These are phyloP conservation scores for Clarias pachynema DNA, from an alignment of 2,797 vertebrate genomes.

Conservation along the genomic window DNA sequence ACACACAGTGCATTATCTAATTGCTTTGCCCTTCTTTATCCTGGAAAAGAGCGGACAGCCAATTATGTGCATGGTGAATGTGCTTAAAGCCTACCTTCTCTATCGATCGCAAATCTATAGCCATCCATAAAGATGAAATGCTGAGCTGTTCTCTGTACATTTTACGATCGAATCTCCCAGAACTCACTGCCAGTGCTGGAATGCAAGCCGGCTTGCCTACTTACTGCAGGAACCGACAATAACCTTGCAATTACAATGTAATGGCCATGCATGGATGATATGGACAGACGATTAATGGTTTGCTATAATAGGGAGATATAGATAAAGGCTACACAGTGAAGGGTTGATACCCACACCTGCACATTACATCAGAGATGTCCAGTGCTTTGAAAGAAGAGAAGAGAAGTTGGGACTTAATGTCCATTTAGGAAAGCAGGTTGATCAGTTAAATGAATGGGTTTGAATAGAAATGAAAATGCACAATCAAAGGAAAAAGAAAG, in stretches of 20 bases:
- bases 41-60: slow-evolving; percentile 19
- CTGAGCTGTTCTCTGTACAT: neutral
- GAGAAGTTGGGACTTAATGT: slow-evolving; percentile 12
- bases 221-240: slow-evolving; percentile 16
- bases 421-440: neutral
- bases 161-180: slow-evolving; percentile 22
- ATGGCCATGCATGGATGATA: neutral
- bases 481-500: neutral
- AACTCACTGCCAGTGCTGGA: slow-evolving; percentile 22
- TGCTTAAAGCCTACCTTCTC: slow-evolving; percentile 10
- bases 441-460: neutral
- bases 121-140: neutral
- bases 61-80: slow-evolving; percentile 8
- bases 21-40: slow-evolving; percentile 26
- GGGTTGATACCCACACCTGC: neutral
- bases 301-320: neutral
- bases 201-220: slow-evolving; percentile 11
- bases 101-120: slow-evolving; percentile 16
- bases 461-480: neutral
- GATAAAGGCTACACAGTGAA: neutral
- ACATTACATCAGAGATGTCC: neutral
- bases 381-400: neutral
- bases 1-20: slow-evolving; percentile 23
- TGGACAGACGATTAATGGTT: neutral
- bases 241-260: neutral